Conservation (phyloP, 1,140 invertebrate genomes). For the Danaus melanippus region DNA sequence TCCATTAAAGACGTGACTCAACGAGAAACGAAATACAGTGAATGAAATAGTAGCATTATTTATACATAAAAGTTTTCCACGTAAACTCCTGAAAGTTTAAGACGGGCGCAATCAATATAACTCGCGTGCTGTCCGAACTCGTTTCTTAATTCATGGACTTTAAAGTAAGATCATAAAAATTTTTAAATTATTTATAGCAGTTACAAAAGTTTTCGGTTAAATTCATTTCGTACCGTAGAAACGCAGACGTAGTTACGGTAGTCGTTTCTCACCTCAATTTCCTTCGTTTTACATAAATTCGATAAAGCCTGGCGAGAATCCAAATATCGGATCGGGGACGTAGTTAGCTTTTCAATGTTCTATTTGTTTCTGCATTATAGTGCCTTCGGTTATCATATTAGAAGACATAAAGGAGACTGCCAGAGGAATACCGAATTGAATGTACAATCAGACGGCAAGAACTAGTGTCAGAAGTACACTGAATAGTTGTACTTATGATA, state of each 20-base stretch:
- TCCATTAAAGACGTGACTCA: conserved; percentile 8
- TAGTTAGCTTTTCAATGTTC: conserved; percentile 35
- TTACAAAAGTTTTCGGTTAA: conserved; percentile 14
- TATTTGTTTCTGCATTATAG: conserved; percentile 36
- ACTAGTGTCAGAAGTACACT: conserved; percentile 18
- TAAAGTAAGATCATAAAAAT: conserved; percentile 24
- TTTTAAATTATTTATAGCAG: conserved; percentile 5
- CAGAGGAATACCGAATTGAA: conserved; percentile 19
- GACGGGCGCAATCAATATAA: conserved; percentile 20
- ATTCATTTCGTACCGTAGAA: conserved; percentile 26
- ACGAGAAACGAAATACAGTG: conserved; percentile 7
- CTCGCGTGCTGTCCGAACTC: conserved; percentile 23
- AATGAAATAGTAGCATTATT: conserved; percentile 10
- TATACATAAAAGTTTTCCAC: conserved; percentile 14
- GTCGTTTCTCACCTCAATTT: conserved; percentile 54
- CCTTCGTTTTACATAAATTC: conserved; percentile 54
- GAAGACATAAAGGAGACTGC: conserved; percentile 21
- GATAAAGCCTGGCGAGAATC: conserved; percentile 50
- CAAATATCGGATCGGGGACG: conserved; percentile 39
- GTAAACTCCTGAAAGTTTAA: conserved; percentile 17
- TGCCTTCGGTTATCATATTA: conserved; percentile 28
- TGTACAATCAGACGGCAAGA: conserved; percentile 17
- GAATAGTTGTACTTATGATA: conserved; percentile 18
- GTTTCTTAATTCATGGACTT: conserved; percentile 25
- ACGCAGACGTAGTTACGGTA: conserved; percentile 34